Evolutionary conservation across 2,888 invertebrate genomes (phyloP).

Genomic region (Limulus polyphemus): DNA sequence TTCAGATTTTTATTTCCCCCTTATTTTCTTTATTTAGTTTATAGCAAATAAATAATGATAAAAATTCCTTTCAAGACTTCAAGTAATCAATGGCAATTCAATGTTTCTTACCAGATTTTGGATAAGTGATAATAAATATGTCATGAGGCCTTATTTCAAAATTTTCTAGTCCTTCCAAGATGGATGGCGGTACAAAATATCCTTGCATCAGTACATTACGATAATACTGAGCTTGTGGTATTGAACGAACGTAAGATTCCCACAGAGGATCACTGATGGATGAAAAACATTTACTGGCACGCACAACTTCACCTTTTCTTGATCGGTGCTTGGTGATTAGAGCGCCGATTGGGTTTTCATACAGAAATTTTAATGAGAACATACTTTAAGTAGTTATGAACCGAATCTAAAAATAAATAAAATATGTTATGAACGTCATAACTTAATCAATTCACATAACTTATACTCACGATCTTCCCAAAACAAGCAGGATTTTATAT

Average conservation of each 20-base stretch:
- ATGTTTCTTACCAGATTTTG: slow-evolving; percentile 59
- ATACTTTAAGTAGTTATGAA: slow-evolving; percentile 1
- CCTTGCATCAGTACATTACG: slow-evolving; percentile 24
- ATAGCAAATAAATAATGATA: too few species aligned
- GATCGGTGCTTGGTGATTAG: slow-evolving; percentile 8
- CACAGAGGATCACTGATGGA: slow-evolving; percentile 8
- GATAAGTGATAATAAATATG: slow-evolving; percentile 75
- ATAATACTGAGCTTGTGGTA: slow-evolving; percentile 24
- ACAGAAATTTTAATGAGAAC: slow-evolving; percentile 22
- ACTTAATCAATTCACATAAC: too few species aligned
- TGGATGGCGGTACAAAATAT: slow-evolving; percentile 24
- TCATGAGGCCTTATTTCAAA: slow-evolving; percentile 60
- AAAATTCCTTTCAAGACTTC: too few species aligned
- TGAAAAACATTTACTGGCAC: slow-evolving; percentile 6
- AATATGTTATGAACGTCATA: too few species aligned
- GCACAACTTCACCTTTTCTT: neutral
- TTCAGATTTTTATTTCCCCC: too few species aligned
- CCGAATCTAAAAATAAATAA: too few species aligned
- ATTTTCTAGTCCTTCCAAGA: slow-evolving; percentile 35
- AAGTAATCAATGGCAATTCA: too few species aligned
- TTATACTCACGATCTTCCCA: too few species aligned
- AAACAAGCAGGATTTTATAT: too few species aligned
- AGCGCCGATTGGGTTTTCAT: slow-evolving; percentile 19
- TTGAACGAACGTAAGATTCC: slow-evolving; percentile 20
- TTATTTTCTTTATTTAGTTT: too few species aligned